Conservation (phyloP, 2,888 invertebrate genomes). For the Troglohyphantes excavatus region DNA sequence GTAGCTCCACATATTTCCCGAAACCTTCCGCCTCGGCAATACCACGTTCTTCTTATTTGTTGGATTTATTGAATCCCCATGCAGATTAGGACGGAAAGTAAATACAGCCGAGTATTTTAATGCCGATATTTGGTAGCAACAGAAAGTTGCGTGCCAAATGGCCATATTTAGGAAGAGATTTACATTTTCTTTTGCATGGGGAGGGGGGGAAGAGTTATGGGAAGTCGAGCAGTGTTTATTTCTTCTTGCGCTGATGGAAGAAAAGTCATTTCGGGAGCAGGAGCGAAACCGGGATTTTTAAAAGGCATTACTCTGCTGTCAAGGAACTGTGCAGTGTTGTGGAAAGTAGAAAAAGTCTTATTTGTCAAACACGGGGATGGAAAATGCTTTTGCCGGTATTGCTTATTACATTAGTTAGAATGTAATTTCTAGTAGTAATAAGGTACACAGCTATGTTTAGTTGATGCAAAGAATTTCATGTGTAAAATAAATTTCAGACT, state of each 20-base stretch:
- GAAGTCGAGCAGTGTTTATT: neutral
- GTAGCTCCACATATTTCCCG: neutral
- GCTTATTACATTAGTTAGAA: no score
- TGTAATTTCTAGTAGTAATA: no score
- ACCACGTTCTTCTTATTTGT: neutral
- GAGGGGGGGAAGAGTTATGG: neutral
- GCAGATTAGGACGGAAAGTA: neutral
- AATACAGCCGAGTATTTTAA: conserved; percentile 1
- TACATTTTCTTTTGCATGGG: conserved; percentile 9
- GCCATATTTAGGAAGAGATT: conserved; percentile 6
- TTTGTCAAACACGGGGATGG: neutral
- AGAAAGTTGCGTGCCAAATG: neutral
- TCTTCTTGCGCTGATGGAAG: neutral
- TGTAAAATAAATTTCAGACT: no score
- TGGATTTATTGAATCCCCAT: neutral
- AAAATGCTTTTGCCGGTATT: neutral
- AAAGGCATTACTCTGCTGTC: neutral
- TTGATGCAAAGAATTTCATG: no score
- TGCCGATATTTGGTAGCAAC: neutral
- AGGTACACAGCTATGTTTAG: no score
- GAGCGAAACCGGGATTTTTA: neutral
- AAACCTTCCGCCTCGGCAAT: neutral
- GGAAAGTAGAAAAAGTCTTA: neutral
- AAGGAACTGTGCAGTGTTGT: neutral
- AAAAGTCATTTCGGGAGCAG: neutral